A percentile compares a stretch with the other conserved stretches of the same genome.
Conservation (phyloP, 37 sponge, comb jelly and placozoan genomes). For the Cliona cf. orientalis region DNA sequence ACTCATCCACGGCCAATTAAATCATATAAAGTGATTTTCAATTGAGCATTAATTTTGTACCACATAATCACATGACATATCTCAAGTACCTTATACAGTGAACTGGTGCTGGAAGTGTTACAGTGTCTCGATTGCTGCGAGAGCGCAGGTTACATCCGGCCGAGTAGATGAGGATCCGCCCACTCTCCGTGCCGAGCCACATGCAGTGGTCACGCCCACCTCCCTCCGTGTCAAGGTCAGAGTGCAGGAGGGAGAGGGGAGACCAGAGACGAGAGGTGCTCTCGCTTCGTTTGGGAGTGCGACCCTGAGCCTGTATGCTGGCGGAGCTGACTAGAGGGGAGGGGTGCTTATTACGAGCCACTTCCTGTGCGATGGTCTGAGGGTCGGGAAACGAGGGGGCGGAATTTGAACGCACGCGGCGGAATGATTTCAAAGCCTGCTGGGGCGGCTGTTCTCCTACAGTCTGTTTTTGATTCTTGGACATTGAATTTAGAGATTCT, state of each 20-base stretch:
- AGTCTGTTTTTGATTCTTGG: no score
- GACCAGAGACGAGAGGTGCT: slow-evolving; percentile 2
- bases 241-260: slow-evolving; percentile 49
- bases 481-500: no score
- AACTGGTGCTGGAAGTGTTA: slow-evolving; percentile 38
- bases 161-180: slow-evolving; percentile 34
- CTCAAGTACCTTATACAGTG: slow-evolving; percentile 46
- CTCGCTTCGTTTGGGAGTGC: no score
- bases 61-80: background rate
- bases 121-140: slow-evolving; percentile 30
- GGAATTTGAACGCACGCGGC: slow-evolving; percentile 50
- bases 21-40: no score
- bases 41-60: no score
- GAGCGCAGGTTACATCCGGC: slow-evolving; percentile 58
- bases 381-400: slow-evolving; percentile 26
- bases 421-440: no score
- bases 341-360: background rate
- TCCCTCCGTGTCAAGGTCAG: background rate
- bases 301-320: background rate
- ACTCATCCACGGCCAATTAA: no score
- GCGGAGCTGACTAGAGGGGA: slow-evolving; percentile 1
- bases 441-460: no score
- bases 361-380: background rate
- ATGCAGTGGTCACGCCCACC: slow-evolving; percentile 37
- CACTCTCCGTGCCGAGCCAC: slow-evolving; percentile 81